phyloP scores from a whole-genome alignment of 2,888 invertebrate species.

The Subacronicta megacephala region DNA sequence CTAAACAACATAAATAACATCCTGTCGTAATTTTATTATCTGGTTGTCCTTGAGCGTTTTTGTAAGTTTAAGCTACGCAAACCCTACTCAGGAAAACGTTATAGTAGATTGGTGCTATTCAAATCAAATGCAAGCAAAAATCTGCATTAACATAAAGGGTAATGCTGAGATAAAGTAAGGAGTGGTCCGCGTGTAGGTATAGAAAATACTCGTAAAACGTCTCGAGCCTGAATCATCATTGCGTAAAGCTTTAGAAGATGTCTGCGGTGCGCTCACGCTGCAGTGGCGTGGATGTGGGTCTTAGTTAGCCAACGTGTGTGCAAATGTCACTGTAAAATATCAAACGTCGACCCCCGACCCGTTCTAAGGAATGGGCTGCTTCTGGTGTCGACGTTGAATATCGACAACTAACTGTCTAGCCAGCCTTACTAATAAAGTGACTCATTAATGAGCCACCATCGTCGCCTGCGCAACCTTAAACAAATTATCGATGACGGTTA shows the following conservation, averaged over 20 bases:
- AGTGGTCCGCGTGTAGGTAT: slow-evolving; percentile 54
- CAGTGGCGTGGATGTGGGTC: slow-evolving; percentile 64
- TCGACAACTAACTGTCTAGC: slow-evolving; percentile 33
- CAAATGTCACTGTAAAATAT: slow-evolving; percentile 84
- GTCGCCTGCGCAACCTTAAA: slow-evolving; percentile 33
- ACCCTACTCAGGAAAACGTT: slow-evolving; percentile 38
- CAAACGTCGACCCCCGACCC: slow-evolving; percentile 79
- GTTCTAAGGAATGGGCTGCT: slow-evolving; percentile 72
- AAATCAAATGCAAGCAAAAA: slow-evolving; percentile 50
- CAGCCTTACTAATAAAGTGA: slow-evolving; percentile 28
- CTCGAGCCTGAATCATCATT: slow-evolving; percentile 71
- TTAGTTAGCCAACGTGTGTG: slow-evolving; percentile 77
- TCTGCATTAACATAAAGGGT: slow-evolving; percentile 50
- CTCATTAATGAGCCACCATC: slow-evolving; percentile 47
- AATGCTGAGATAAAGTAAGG: slow-evolving; percentile 53
- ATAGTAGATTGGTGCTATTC: slow-evolving; percentile 42
- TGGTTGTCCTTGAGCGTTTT: slow-evolving; percentile 41
- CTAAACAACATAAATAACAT: slow-evolving; percentile 9
- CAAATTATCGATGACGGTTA: slow-evolving; percentile 39
- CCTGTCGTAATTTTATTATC: slow-evolving; percentile 36
- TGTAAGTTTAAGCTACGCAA: slow-evolving; percentile 9
- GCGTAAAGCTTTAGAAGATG: slow-evolving; percentile 72
- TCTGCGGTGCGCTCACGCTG: slow-evolving; percentile 56
- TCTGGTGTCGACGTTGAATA: slow-evolving; percentile 62
- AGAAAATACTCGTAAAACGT: slow-evolving; percentile 61